Evolutionary conservation across 2,113 vertebrate genomes (phyloP).

Genomic region (Alces alces): DNA sequence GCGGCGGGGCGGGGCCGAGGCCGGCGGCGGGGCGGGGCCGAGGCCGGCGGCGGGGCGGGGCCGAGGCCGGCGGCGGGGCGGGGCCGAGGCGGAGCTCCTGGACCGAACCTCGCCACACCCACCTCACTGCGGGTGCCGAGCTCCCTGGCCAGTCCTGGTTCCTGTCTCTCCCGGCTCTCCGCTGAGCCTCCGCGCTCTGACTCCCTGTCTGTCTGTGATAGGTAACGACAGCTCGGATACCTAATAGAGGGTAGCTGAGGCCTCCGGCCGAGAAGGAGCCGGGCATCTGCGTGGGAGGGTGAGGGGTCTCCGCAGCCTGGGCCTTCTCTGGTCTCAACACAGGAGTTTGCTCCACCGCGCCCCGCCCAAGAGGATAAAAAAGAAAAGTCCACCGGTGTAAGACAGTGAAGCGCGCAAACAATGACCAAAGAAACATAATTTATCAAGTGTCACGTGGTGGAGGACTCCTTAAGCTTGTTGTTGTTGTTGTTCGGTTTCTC

Average conservation of each 20-base stretch:
- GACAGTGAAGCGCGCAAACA: not conserved
- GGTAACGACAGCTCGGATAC: not conserved
- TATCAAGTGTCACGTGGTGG: not conserved
- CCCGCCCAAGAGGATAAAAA: not conserved
- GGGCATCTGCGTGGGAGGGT: not conserved
- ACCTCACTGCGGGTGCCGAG: rapidly evolving
- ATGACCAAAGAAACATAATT: not conserved
- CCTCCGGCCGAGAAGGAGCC: too few relatives aligned
- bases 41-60: too few relatives aligned
- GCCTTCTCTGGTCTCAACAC: rapidly evolving
- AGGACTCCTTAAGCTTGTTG: not conserved
- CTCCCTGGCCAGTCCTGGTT: rapidly evolving
- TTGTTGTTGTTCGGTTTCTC: not conserved
- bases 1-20: not conserved
- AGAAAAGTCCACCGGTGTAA: not conserved
- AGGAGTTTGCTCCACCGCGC: not conserved
- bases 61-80: rapidly evolving
- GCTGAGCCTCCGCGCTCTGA: not conserved
- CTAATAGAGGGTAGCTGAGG: not conserved
- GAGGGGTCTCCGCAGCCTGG: not conserved
- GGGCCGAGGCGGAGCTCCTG: rapidly evolving
- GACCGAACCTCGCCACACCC: rapidly evolving
- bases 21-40: too few relatives aligned
- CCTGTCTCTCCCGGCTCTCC: not conserved
- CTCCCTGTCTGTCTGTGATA: too few relatives aligned